A percentile compares a stretch with the other conserved stretches of the same genome.
These are phyloP conservation scores for Vulpes ferrilata DNA, from an alignment of 2,113 vertebrate genomes.

Conservation along the genomic window DNA sequence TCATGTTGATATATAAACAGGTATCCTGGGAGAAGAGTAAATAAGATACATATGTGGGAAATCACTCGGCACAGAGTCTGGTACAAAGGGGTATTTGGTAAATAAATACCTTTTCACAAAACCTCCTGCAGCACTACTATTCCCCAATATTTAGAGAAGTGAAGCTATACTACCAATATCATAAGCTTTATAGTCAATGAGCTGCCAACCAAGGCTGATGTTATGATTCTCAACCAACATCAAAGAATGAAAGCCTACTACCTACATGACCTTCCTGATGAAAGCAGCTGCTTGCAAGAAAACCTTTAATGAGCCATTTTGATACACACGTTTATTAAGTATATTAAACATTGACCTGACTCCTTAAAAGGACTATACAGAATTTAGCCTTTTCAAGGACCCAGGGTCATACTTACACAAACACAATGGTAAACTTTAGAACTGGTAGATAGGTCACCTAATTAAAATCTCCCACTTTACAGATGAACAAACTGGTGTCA, in stretches of 20 bases:
- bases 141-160: background rate
- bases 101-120: background rate
- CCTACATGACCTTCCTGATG: background rate
- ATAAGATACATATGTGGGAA: background rate
- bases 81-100: background rate
- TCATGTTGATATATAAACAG: constrained; percentile 19
- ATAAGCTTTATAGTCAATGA: background rate
- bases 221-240: background rate
- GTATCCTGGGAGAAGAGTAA: constrained; percentile 16
- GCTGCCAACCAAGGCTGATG: background rate
- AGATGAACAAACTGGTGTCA: background rate
- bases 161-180: background rate
- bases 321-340: constrained; percentile 16
- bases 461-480: constrained; percentile 39
- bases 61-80: background rate
- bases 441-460: constrained; percentile 40
- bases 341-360: background rate
- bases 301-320: constrained; percentile 2
- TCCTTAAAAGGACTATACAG: background rate
- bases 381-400: constrained; percentile 23
- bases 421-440: background rate
- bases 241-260: background rate
- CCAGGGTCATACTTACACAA: background rate
- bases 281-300: constrained; percentile 45
- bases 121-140: background rate